Base-by-base conservation (phyloP, 2,888 invertebrate genomes). In the Nephrotoma appendiculata region DNA sequence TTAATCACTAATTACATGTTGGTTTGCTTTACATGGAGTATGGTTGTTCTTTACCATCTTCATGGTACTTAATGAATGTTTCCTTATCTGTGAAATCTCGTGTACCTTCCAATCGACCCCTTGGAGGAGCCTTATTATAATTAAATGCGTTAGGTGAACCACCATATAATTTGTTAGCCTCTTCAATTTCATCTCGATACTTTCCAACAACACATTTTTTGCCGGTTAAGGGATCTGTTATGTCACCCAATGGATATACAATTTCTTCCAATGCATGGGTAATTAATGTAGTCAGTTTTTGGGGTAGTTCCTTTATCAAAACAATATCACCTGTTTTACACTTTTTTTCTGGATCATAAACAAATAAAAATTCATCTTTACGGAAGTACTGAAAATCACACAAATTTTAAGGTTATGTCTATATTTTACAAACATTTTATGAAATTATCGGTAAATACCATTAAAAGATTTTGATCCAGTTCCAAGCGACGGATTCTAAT, bases 321-420 rank as follows among this genome's bases (percentile, higher is more conserved):
- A 97, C 97, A 85, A 96, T 93, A 89, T 98, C 98, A 1, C 97
- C 97, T 9, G 95, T 94, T 92, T 96, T 96, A 90, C 96, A 96
- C 85, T 93, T 89, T 89, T 95, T 95, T 1, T 95, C 90, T 0
- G 96, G 96, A 92, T 98, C 97, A 89, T 95, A 93, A 57, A 96
- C 97, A 89, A 95, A 96, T 87, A 94, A 92, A 88, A 94, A 95
- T 88, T 95, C 94, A 88, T 94, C 93, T 90, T 95, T 95, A 88
- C 93, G 93, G 89, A 97, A 97, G 90, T 96, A 96, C 97, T 97
- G 91, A 86, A 93, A 93, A 83, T 87, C 57, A 86, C 41, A 43
- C 86, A 86, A 86, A 42, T 86, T 52, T 11, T 45, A 31, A 44
- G 43, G 85, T 44, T 85, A 85, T 19, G 11, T 44, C n/a, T 52